Conservation (phyloP, 2,888 invertebrate species). For the Pyrrhia umbra region DNA sequence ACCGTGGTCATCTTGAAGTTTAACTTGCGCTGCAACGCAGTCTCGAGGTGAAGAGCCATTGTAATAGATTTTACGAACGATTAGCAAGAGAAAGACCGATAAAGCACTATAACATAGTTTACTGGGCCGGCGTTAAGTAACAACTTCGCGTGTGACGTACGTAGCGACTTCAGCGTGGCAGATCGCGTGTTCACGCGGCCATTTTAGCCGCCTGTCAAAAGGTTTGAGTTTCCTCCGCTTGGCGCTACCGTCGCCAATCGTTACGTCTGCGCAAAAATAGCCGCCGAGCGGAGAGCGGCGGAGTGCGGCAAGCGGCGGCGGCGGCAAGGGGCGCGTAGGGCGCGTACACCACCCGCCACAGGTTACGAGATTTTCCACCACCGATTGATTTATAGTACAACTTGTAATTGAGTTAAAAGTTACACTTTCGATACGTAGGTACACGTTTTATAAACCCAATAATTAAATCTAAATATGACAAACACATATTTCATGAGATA, state of each 20-base stretch:
- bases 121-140: conserved; percentile 78
- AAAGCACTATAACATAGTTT: conserved; percentile 85
- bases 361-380: conserved; percentile 75
- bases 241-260: conserved; percentile 80
- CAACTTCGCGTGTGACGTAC: conserved; percentile 84
- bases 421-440: conserved; percentile 76
- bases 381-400: conserved; percentile 86
- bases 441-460: conserved; percentile 45
- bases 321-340: conserved; percentile 64
- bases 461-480: conserved; percentile 2
- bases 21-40: conserved; percentile 88
- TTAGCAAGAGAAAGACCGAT: conserved; percentile 70
- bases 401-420: conserved; percentile 86
- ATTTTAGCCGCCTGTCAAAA: conserved; percentile 88
- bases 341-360: conserved; percentile 62
- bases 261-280: conserved; percentile 87
- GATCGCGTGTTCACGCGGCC: conserved; percentile 89
- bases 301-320: conserved; percentile 44
- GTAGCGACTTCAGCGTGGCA: conserved; percentile 82
- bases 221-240: conserved; percentile 76
- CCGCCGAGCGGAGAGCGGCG: conserved; percentile 53
- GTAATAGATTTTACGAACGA: conserved; percentile 67
- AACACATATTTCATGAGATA: not conserved
- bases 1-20: conserved; percentile 90
- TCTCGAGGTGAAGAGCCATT: conserved; percentile 89